Evolutionary conservation across 2,888 invertebrate species (phyloP), one percentile per base, ranked within the genome.

Genomic region (Eristalinus aeneus): DNA sequence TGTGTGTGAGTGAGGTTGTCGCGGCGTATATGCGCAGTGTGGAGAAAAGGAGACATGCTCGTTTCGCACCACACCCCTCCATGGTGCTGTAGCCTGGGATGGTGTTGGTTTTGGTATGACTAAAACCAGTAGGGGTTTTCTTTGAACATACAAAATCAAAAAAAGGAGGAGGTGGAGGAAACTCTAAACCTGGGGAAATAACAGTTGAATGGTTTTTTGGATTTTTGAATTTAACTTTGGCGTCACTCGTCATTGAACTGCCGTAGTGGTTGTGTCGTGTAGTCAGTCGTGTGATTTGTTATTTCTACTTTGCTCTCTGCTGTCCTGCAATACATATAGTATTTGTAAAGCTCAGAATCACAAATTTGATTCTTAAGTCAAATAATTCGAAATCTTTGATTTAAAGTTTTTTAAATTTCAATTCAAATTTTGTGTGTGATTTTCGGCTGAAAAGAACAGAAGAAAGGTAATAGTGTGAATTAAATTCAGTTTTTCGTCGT

Each of bases 181-280:
- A 65, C 73, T 68, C 46, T 20, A 22, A 69, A 31, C 12, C 46
- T 78, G 86, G 86, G 65, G 86, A 77, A 86, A 86, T 86, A 82
- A 77, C 86, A 82, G 86, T 82, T 82, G 77, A 72, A 78, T 72
- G 60, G 86, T 61, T 46, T 46, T 16, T 46, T 46, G 74, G 77
- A 78, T 82, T 86, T 85, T 86, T 82, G 74, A 82, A 86, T 85
- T 85, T 76, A 76, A 77, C 81, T 64, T 76, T 77, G 58, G 85
- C 85, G 85, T 85, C 89, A 90, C 89, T 89, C 88, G 88, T 89
- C 88, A 82, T 88, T 88, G 86, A 83, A 74, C 86, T 89, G 88
- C 88, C 89, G 88, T 88, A 88, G 88, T 88, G 88, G 65, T 81
- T 63, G 74, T 76, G 67, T 85, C 81, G 63, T 68, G 34, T 68